Evolutionary conservation across 2,113 vertebrate species (phyloP).

Genomic region (Lutjanus erythropterus): DNA sequence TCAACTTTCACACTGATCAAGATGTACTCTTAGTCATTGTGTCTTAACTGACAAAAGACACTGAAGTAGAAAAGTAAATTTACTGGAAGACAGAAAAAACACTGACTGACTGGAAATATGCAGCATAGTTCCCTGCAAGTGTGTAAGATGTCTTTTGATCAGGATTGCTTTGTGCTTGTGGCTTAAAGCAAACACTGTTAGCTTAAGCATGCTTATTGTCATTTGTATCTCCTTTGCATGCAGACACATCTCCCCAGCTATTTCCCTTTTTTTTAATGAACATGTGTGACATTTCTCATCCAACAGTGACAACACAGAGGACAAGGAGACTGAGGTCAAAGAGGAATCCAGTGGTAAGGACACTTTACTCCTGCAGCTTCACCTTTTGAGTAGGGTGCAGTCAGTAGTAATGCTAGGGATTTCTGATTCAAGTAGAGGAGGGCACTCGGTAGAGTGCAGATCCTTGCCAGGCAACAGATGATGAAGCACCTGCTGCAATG

Average conservation of each 20-base stretch:
- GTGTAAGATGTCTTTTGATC: constrained; percentile 8
- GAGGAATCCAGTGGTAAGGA: constrained; percentile 88
- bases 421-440: background rate
- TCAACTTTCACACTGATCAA: constrained; percentile 22
- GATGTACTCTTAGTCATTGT: constrained; percentile 17
- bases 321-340: constrained; percentile 91
- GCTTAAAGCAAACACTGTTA: constrained; percentile 10
- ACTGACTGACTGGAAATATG: constrained; percentile 36
- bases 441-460: too few species aligned
- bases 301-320: constrained; percentile 92
- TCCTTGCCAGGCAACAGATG: too few species aligned
- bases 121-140: background rate
- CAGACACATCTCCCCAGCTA: background rate
- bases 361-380: background rate
- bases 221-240: constrained; percentile 23
- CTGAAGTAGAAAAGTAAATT: constrained; percentile 29
- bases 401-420: too few species aligned
- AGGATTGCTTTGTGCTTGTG: constrained; percentile 19
- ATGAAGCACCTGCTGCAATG: too few species aligned
- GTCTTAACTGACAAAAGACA: constrained; percentile 38
- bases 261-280: constrained; percentile 39
- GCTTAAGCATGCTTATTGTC: constrained; percentile 15
- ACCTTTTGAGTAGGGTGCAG: background rate
- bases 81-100: constrained; percentile 26
- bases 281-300: constrained; percentile 64